Conservation (phyloP, 1,140 invertebrate species). For the Whitmania pigra region DNA sequence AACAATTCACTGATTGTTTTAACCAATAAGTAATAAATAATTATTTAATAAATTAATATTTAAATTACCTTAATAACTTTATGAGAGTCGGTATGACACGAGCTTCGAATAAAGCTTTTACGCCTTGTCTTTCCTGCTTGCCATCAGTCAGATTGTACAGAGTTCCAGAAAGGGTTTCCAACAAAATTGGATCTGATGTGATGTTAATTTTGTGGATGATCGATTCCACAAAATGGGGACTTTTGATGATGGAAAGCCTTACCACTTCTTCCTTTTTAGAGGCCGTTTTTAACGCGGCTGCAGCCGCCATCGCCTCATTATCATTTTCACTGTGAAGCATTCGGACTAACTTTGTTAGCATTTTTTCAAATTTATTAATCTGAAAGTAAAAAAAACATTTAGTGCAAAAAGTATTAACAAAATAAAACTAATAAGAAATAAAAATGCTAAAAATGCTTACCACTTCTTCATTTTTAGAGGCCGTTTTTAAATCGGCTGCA, state of each 20-base stretch:
- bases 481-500: conserved; percentile 94
- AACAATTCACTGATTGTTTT: too few species aligned
- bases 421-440: too few species aligned
- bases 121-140: conserved; percentile 77
- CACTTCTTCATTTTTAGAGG: conserved; percentile 96
- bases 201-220: conserved; percentile 84
- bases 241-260: conserved; percentile 96
- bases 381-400: conserved; percentile 51
- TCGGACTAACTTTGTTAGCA: conserved; percentile 93
- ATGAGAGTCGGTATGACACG: conserved; percentile 92
- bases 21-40: too few species aligned
- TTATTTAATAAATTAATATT: background rate
- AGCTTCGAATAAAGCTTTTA: conserved; percentile 93
- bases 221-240: conserved; percentile 76
- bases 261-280: conserved; percentile 98
- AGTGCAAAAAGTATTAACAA: too few species aligned
- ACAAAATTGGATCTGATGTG: conserved; percentile 88
- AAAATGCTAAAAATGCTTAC: too few species aligned
- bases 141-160: conserved; percentile 75
- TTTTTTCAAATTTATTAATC: conserved; percentile 87
- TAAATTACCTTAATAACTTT: conserved; percentile 60
- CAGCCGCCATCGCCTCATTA: conserved; percentile 81
- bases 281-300: conserved; percentile 95
- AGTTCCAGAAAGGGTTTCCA: conserved; percentile 73
- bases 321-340: conserved; percentile 88